Conservation (phyloP, 2,797 vertebrate species). For the Macrochelys suwanniensis region DNA sequence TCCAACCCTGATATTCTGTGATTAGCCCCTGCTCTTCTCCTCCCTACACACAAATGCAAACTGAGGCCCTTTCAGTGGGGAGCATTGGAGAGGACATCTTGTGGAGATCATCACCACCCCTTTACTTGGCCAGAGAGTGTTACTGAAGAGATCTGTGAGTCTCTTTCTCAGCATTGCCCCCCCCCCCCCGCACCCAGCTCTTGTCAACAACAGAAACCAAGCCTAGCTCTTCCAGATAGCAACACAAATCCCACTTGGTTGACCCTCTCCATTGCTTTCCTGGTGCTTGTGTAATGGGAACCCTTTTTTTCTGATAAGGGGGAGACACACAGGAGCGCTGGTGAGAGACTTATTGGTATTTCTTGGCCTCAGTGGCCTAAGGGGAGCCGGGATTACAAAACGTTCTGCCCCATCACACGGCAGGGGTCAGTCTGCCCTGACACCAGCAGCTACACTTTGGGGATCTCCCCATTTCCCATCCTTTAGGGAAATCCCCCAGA, state of each 20-base stretch:
- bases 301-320: neutral
- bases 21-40: neutral
- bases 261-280: no score
- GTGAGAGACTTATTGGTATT: neutral
- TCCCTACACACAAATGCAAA: neutral
- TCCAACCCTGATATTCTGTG: no score
- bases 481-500: neutral
- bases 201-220: neutral
- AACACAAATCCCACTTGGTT: neutral
- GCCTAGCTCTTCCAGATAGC: neutral
- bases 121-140: neutral
- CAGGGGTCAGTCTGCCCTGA: neutral
- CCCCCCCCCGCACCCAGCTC: neutral
- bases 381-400: neutral
- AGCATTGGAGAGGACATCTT: neutral
- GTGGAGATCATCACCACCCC: neutral
- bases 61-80: neutral
- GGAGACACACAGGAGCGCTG: neutral
- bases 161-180: neutral
- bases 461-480: conserved; percentile 4
- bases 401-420: neutral
- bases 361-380: neutral
- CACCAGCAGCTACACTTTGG: neutral
- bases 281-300: neutral
- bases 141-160: neutral